Evolutionary conservation across 2,113 vertebrate genomes (phyloP), one percentile per base, ranked within the genome.

Genomic region (Labrus mixtus): DNA sequence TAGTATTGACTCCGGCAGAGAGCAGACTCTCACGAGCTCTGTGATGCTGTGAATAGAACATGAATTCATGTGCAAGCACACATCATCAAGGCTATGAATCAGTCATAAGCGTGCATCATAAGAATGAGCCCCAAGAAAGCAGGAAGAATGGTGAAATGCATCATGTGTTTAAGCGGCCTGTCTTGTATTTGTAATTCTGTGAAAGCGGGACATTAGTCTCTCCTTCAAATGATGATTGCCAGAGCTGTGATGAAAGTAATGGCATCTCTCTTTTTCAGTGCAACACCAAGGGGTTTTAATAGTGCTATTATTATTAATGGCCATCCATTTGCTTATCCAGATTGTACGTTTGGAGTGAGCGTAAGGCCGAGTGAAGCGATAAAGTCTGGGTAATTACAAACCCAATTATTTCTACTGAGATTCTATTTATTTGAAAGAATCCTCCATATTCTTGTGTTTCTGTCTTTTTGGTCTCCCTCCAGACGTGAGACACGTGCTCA

Each of bases 261-360:
- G 87, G 90, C 93, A 92, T 92, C 83, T 92, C 92, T 88, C 94
- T 91, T 94, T 48, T 94, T 78, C 74, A 62, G 91, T 87, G 90
- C 90, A 92, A 93, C 90, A 93, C 93, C 93, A 92, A 92, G 90
- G 91, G 93, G 92, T 94, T 96, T 96, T 96, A 96, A 95, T 93
- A 92, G 93, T 88, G 92, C 94, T 93, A 95, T 96, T 96, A 96
- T 95, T 96, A 96, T 96, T 96, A 96, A 97, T 96, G 94, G 94
- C 84, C 87, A 79, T 87, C 79, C 89, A 92, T 92, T 92, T 94
- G 87, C 91, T 92, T 93, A 89, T 94, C 85, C 90, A 93, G 92
- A 93, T 88, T 93, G 91, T 87, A 86, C 58, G 72, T 92, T 87
- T 87, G 84, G 89, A 91, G 90, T 87, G 81, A 72, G 76, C 86